Percentiles rank a stretch among this genome's conserved stretches.
phyloP scores from a whole-genome alignment of 1,140 invertebrate genomes.

The Agraylea sexmaculata region DNA sequence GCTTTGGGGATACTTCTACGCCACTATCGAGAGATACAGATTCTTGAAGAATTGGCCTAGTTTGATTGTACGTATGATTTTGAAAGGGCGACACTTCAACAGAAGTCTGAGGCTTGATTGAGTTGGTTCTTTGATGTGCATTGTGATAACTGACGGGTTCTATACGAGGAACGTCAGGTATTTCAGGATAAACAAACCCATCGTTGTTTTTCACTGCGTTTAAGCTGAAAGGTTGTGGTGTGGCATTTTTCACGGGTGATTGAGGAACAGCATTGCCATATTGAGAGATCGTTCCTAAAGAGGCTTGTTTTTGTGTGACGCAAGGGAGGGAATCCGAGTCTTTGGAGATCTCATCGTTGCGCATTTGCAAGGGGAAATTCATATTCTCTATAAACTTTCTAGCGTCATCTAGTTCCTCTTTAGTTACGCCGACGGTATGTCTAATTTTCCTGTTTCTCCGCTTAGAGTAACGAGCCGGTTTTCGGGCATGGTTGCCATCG shows the following conservation, averaged over 20 bases:
- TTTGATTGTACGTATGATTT: constrained; percentile 21
- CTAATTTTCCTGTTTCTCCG: constrained; percentile 43
- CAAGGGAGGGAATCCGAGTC: constrained; percentile 17
- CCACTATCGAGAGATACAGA: constrained; percentile 13
- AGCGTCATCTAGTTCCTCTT: constrained; percentile 64
- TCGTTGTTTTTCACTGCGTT: constrained; percentile 1
- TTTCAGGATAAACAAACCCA: neutral
- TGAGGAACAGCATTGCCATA: constrained; percentile 12
- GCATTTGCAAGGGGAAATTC: constrained; percentile 27
- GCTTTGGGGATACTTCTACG: constrained; percentile 7
- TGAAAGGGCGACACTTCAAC: constrained; percentile 25
- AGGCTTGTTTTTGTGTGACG: constrained; percentile 21
- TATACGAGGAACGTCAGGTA: neutral
- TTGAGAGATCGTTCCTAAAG: constrained; percentile 20
- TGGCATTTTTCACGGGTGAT: constrained; percentile 27
- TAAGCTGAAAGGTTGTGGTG: constrained; percentile 30
- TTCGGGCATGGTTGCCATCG: constrained; percentile 24
- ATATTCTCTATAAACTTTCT: constrained; percentile 58
- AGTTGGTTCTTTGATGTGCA: constrained; percentile 26
- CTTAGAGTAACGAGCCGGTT: constrained; percentile 23
- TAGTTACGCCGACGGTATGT: constrained; percentile 70
- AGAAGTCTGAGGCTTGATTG: constrained; percentile 26
- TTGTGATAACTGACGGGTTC: constrained; percentile 25
- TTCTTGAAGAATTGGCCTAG: constrained; percentile 7
- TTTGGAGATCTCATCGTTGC: constrained; percentile 16